phyloP scores from a whole-genome alignment of 2,888 invertebrate genomes.

The Pheosia gnoma region DNA sequence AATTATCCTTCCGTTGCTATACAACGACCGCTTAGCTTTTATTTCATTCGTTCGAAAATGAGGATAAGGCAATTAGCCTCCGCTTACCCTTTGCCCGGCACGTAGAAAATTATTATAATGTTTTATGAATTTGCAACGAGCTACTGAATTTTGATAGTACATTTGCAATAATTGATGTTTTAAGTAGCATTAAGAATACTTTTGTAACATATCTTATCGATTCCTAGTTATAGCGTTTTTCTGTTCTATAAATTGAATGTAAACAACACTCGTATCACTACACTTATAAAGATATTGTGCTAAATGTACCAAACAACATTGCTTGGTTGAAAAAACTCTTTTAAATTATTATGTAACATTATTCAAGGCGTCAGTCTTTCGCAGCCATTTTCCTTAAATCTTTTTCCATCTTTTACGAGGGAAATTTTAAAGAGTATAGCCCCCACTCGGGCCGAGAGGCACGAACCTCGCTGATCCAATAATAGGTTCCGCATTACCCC shows the following conservation, averaged over 20 bases:
- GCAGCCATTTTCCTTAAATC: slow-evolving; percentile 29
- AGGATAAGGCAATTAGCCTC: slow-evolving; percentile 47
- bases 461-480: slow-evolving; percentile 46
- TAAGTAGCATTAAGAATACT: too few species aligned
- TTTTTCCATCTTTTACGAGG: slow-evolving; percentile 34
- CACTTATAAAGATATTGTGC: too few species aligned
- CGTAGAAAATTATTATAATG: slow-evolving; percentile 33
- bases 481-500: slow-evolving; percentile 44
- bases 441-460: slow-evolving; percentile 25
- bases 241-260: too few species aligned
- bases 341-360: slow-evolving; percentile 2
- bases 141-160: slow-evolving; percentile 6
- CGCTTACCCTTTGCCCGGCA: slow-evolving; percentile 37
- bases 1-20: slow-evolving; percentile 22
- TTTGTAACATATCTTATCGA: too few species aligned
- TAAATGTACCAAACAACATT: not conserved
- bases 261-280: too few species aligned
- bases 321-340: not conserved
- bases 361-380: slow-evolving; percentile 5
- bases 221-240: too few species aligned
- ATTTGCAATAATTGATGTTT: not conserved
- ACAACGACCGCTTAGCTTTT: slow-evolving; percentile 35
- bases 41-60: slow-evolving; percentile 40
- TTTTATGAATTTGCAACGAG: slow-evolving; percentile 7
- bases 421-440: slow-evolving; percentile 40